phyloP scores from a whole-genome alignment of 2,797 vertebrate genomes.

The Spea hammondii region DNA sequence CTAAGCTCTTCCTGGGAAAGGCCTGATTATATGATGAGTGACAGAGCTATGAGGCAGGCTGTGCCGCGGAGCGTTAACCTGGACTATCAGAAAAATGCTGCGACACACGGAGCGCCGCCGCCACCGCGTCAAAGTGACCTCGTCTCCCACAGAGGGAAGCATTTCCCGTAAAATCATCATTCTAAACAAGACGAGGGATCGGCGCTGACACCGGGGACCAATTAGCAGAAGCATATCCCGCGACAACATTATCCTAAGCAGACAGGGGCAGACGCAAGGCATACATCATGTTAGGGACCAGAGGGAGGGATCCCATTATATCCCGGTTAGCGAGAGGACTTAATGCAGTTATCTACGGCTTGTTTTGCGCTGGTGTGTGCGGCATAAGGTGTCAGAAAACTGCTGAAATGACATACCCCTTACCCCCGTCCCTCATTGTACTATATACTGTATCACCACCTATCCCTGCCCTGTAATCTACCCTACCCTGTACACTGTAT shows the following conservation, averaged over 20 bases:
- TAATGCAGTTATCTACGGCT: neutral
- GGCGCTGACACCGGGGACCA: slow-evolving; percentile 1
- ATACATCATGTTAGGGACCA: neutral
- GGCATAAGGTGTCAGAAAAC: too few species aligned
- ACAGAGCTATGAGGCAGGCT: neutral
- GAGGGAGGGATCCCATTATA: slow-evolving; percentile 9
- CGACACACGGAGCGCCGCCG: neutral
- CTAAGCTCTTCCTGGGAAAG: slow-evolving; percentile 1
- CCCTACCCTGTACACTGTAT: neutral
- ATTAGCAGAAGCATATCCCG: neutral
- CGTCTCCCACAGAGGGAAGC: neutral
- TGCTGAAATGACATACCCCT: too few species aligned
- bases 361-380: too few species aligned
- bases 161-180: neutral
- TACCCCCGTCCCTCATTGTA: neutral
- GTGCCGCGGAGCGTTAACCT: neutral
- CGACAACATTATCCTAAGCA: slow-evolving; percentile 27
- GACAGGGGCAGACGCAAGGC: neutral
- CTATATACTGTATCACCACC: neutral
- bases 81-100: neutral
- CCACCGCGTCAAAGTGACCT: slow-evolving; percentile 14
- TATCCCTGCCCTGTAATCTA: neutral
- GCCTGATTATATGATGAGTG: neutral
- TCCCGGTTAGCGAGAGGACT: neutral
- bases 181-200: slow-evolving; percentile 8